Evolutionary conservation across 2,113 vertebrate genomes (phyloP).

Genomic region (Ardeotis arabs): DNA sequence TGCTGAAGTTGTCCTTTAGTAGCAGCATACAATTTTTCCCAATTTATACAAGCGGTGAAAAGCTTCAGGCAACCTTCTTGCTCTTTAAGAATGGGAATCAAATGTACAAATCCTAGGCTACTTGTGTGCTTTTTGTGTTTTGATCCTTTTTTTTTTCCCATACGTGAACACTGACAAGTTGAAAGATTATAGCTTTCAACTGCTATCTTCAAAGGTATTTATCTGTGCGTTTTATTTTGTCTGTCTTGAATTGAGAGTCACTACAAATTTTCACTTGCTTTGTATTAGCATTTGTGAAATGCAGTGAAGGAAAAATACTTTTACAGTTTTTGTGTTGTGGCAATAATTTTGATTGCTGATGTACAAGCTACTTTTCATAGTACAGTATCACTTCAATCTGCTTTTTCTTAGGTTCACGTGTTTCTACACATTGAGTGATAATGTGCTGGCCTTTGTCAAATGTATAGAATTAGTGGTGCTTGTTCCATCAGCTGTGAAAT

Average conservation of each 20-base stretch:
- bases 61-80: not conserved
- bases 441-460: not conserved
- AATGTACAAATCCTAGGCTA: not conserved
- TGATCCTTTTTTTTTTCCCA: not conserved
- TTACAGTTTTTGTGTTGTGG: not conserved
- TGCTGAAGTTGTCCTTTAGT: not conserved
- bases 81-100: not conserved
- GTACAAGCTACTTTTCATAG: not conserved
- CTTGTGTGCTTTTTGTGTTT: not conserved
- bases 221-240: slow-evolving; percentile 23
- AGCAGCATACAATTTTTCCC: not conserved
- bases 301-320: not conserved
- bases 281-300: not conserved
- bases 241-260: not conserved
- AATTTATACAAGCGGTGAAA: not conserved
- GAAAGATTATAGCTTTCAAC: slow-evolving; percentile 5
- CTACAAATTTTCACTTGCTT: not conserved
- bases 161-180: not conserved
- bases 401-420: not conserved
- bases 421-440: not conserved
- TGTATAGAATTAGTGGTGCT: not conserved
- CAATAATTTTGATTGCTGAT: not conserved
- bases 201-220: slow-evolving; percentile 7
- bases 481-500: not conserved
- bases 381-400: not conserved